phyloP scores from a whole-genome alignment of 1,140 invertebrate species.

The Drosophila tropicalis region DNA sequence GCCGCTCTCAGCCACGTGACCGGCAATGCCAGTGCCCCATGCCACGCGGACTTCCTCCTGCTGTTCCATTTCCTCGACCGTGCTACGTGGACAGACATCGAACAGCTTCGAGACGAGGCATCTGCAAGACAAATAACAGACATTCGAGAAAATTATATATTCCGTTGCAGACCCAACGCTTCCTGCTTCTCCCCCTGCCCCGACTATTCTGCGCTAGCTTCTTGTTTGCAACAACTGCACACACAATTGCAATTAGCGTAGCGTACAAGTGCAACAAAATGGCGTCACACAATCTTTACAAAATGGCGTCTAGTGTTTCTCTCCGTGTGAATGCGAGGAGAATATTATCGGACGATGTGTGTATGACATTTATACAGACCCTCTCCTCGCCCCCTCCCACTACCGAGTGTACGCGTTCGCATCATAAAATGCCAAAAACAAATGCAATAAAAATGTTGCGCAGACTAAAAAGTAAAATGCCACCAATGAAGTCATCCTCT shows the following conservation, averaged over 20 bases:
- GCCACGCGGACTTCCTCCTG: conserved; percentile 96
- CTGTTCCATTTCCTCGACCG: conserved; percentile 94
- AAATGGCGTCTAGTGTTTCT: conserved; percentile 39
- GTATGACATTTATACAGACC: conserved; percentile 43
- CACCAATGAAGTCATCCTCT: conserved; percentile 53
- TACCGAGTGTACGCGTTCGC: conserved; percentile 33
- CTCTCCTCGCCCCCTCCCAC: neutral
- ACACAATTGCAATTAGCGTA: conserved; percentile 69
- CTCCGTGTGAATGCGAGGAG: conserved; percentile 3
- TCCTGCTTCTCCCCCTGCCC: conserved; percentile 20
- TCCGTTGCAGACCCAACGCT: conserved; percentile 40
- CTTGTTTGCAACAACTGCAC: conserved; percentile 32
- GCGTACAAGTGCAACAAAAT: conserved; percentile 36
- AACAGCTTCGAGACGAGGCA: conserved; percentile 96
- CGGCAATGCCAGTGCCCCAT: conserved; percentile 95
- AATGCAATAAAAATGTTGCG: conserved; percentile 74
- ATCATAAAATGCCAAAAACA: conserved; percentile 77
- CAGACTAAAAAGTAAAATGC: conserved; percentile 66
- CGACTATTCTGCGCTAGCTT: neutral
- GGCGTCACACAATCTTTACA: conserved; percentile 54
- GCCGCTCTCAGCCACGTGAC: conserved; percentile 96
- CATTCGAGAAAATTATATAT: conserved; percentile 23
- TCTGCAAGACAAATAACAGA: conserved; percentile 80
- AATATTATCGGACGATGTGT: conserved; percentile 13
- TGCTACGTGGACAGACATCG: conserved; percentile 95